Percentiles rank a stretch among this genome's conserved stretches.
These are phyloP conservation scores for Xyliphius kryptos DNA, from an alignment of 2,113 vertebrate species.

Conservation along the genomic window DNA sequence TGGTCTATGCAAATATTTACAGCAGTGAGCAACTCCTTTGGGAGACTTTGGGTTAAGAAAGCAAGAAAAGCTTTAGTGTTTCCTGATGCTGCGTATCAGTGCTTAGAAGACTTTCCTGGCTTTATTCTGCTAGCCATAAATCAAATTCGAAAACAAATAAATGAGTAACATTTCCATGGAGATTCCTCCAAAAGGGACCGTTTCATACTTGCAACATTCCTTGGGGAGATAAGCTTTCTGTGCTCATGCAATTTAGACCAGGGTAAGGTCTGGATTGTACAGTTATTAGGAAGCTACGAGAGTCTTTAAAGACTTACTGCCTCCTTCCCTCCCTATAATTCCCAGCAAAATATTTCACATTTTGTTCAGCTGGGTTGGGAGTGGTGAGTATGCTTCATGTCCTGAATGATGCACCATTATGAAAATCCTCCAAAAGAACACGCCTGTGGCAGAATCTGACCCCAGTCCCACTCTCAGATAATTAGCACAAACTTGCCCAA, in stretches of 20 bases:
- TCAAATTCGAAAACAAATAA: constrained; percentile 57
- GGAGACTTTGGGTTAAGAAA: not conserved
- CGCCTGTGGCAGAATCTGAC: not conserved
- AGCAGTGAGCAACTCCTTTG: too few relatives aligned
- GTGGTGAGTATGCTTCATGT: not conserved
- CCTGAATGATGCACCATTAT: constrained; percentile 1
- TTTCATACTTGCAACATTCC: constrained; percentile 60
- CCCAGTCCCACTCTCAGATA: not conserved
- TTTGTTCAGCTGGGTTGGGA: constrained; percentile 36
- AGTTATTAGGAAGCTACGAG: constrained; percentile 2
- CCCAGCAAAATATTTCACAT: constrained; percentile 49
- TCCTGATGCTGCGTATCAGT: constrained; percentile 30
- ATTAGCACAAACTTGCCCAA: constrained; percentile 14
- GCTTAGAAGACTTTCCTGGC: constrained; percentile 46
- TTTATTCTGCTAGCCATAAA: constrained; percentile 53
- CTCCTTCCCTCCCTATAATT: constrained; percentile 29
- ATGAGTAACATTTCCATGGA: constrained; percentile 47
- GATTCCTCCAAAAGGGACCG: constrained; percentile 51
- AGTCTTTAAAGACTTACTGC: constrained; percentile 6
- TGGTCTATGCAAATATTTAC: too few relatives aligned
- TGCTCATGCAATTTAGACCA: constrained; percentile 19
- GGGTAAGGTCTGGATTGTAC: not conserved
- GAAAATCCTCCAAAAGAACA: constrained; percentile 23
- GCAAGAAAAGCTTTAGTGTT: constrained; percentile 18
- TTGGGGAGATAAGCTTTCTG: constrained; percentile 51